Conservation (phyloP, 2,113 vertebrate genomes). For the Myanophis thanlyinensis region DNA sequence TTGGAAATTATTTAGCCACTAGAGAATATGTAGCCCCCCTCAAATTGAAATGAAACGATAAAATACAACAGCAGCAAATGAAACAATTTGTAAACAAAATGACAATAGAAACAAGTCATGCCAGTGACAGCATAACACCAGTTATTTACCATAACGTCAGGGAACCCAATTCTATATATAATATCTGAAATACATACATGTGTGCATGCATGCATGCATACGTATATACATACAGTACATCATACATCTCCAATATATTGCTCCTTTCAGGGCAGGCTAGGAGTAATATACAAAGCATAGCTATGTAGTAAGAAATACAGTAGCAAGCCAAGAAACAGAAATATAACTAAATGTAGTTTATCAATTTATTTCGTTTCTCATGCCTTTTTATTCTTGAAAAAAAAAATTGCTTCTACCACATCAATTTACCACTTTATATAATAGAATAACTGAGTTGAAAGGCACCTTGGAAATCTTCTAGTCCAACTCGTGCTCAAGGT, state of each 20-base stretch:
- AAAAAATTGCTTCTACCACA: background rate
- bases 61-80: background rate
- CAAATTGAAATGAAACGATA: background rate
- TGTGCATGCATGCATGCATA: too few relatives aligned
- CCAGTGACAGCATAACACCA: background rate
- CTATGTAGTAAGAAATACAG: background rate
- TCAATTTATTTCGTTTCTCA: background rate
- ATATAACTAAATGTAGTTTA: background rate
- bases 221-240: too few relatives aligned
- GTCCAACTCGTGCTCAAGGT: too few relatives aligned
- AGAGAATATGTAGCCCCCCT: background rate
- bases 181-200: too few relatives aligned
- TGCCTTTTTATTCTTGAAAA: background rate
- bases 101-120: background rate
- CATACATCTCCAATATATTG: background rate
- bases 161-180: background rate
- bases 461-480: too few relatives aligned
- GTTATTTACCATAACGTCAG: background rate
- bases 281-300: background rate
- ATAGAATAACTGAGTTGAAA: background rate
- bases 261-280: background rate
- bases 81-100: background rate
- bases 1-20: background rate
- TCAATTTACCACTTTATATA: background rate
- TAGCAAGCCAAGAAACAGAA: background rate